phyloP scores from a whole-genome alignment of 2,888 invertebrate species.

The Nipponacmea schrenckii region DNA sequence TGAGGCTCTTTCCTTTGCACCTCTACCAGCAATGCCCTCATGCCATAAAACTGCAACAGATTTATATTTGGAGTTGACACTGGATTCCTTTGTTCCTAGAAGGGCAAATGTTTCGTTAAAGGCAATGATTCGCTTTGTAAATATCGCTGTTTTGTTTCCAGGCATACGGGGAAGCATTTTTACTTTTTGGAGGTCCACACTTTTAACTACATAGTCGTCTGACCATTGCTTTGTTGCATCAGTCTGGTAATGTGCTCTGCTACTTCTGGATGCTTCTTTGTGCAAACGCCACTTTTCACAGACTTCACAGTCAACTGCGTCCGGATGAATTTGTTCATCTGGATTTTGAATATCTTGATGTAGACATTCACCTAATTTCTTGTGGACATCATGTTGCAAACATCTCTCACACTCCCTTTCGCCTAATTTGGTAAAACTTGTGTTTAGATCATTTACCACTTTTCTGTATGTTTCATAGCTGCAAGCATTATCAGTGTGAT shows the following conservation, averaged over 20 bases:
- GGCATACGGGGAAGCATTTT: neutral
- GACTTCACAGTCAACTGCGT: neutral
- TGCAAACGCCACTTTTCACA: neutral
- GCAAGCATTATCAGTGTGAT: neutral
- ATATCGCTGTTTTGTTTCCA: neutral
- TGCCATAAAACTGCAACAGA: neutral
- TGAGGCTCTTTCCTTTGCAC: neutral
- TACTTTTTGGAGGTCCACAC: neutral
- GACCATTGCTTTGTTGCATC: neutral
- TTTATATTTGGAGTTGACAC: neutral
- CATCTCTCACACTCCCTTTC: slow-evolving; percentile 9
- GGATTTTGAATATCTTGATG: no score
- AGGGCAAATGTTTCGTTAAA: neutral
- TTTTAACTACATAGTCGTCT: neutral
- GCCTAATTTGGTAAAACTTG: slow-evolving; percentile 11
- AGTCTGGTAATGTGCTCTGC: neutral
- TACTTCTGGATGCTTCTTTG: neutral
- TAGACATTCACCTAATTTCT: neutral
- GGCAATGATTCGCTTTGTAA: neutral
- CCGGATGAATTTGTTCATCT: no score
- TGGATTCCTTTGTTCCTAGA: neutral
- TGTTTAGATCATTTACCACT: neutral
- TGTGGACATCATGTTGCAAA: neutral
- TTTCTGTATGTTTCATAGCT: slow-evolving; percentile 12
- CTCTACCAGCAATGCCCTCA: neutral